Conservation (phyloP, 2,113 vertebrate species). For the Aspiorhynchus laticeps region DNA sequence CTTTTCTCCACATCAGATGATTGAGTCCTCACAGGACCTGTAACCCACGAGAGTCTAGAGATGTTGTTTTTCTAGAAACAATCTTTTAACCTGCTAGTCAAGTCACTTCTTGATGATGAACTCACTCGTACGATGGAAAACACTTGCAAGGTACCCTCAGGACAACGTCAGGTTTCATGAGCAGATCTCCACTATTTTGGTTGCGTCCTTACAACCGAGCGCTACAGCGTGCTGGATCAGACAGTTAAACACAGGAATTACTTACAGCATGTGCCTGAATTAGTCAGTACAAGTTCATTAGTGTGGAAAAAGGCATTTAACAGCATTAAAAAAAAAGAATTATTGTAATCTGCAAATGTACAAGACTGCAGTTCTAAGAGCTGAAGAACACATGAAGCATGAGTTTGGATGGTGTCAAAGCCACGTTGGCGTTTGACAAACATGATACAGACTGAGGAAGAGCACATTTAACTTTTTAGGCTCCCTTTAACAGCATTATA, state of each 20-base stretch:
- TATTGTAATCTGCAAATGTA: slow-evolving; percentile 13
- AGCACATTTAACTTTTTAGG: background rate
- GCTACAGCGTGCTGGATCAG: slow-evolving; percentile 64
- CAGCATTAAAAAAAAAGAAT: background rate
- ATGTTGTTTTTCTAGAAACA: background rate
- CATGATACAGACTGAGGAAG: background rate
- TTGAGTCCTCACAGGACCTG: background rate
- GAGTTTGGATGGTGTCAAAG: slow-evolving; percentile 3
- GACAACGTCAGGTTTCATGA: background rate
- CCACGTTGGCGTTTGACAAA: background rate
- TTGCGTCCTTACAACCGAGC: slow-evolving; percentile 60
- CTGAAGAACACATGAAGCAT: slow-evolving; percentile 20
- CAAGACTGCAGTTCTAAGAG: slow-evolving; percentile 20
- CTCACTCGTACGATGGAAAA: background rate
- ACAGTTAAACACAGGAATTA: slow-evolving; percentile 46
- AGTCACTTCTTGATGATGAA: slow-evolving; percentile 16
- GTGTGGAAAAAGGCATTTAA: slow-evolving; percentile 43
- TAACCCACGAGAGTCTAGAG: background rate
- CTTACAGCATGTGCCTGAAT: slow-evolving; percentile 34
- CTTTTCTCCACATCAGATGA: slow-evolving; percentile 50
- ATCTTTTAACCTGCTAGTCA: background rate
- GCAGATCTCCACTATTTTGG: slow-evolving; percentile 3
- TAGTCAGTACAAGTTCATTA: slow-evolving; percentile 46
- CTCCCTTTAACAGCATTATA: slow-evolving; percentile 17
- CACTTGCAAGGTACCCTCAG: slow-evolving; percentile 22